Evolutionary conservation across 2,888 invertebrate species (phyloP).

Genomic region (Axea sp.): DNA sequence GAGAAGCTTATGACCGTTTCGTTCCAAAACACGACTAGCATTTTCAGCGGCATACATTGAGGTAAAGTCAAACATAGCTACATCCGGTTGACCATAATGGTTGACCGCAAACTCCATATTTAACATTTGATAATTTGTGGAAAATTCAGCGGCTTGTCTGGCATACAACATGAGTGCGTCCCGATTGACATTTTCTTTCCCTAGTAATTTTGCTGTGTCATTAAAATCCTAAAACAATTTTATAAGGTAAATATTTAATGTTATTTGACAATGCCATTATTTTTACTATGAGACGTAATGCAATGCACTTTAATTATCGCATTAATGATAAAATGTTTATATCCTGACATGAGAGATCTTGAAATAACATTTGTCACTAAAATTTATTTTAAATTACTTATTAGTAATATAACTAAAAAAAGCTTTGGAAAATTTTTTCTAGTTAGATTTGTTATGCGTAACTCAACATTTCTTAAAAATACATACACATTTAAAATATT

Average conservation of each 20-base stretch:
- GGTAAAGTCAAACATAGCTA: conserved; percentile 99
- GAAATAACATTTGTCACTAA: too few species aligned
- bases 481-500: too few species aligned
- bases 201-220: conserved; percentile 93
- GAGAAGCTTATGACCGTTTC: conserved; percentile 88
- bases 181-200: conserved; percentile 94
- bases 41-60: conserved; percentile 99
- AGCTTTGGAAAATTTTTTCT: too few species aligned
- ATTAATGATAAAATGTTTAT: too few species aligned
- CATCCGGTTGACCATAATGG: conserved; percentile 98
- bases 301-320: too few species aligned
- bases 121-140: conserved; percentile 92
- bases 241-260: conserved; percentile 29
- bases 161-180: conserved; percentile 94
- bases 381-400: too few species aligned
- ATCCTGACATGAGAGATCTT: too few species aligned
- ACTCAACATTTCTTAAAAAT: too few species aligned
- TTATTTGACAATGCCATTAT: too few species aligned
- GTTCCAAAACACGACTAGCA: conserved; percentile 90
- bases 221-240: conserved; percentile 85
- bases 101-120: conserved; percentile 97
- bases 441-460: too few species aligned
- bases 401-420: too few species aligned
- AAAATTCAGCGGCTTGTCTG: conserved; percentile 95
- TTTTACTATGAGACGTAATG: too few species aligned